A percentile compares a stretch with the other conserved stretches of the same genome.
Conservation (phyloP, 2,888 invertebrate species). For the Leucoma salicis region DNA sequence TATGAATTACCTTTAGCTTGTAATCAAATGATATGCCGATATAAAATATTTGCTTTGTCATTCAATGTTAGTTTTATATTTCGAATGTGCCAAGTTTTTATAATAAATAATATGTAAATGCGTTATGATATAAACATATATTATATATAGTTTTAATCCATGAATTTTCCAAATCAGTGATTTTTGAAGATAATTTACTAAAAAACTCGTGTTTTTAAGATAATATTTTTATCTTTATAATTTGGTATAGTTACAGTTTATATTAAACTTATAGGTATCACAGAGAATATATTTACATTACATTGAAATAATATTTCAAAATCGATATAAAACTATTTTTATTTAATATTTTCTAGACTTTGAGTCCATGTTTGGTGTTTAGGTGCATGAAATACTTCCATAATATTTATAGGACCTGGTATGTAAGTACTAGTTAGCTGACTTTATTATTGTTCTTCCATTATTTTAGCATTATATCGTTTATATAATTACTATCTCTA, state of each 20-base stretch:
- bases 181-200: constrained; percentile 9
- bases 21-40: constrained; percentile 28
- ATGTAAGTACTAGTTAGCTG: constrained; percentile 28
- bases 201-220: constrained; percentile 5
- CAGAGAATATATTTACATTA: no score
- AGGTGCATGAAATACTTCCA: constrained; percentile 39
- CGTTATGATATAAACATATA: no score
- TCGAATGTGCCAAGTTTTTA: constrained; percentile 45
- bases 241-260: background rate
- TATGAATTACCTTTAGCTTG: constrained; percentile 27
- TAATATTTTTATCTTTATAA: background rate
- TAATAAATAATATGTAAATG: constrained; percentile 15
- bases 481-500: constrained; percentile 26
- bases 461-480: constrained; percentile 34
- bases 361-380: constrained; percentile 43
- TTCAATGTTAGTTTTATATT: constrained; percentile 28
- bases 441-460: constrained; percentile 43
- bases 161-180: no score
- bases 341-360: constrained; percentile 41
- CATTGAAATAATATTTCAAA: constrained; percentile 15
- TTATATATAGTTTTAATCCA: no score
- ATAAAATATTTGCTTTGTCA: constrained; percentile 28
- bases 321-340: constrained; percentile 19
- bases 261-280: background rate
- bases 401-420: constrained; percentile 39